phyloP scores from a whole-genome alignment of 2,113 vertebrate species.

The Amblyopsis rosae region DNA sequence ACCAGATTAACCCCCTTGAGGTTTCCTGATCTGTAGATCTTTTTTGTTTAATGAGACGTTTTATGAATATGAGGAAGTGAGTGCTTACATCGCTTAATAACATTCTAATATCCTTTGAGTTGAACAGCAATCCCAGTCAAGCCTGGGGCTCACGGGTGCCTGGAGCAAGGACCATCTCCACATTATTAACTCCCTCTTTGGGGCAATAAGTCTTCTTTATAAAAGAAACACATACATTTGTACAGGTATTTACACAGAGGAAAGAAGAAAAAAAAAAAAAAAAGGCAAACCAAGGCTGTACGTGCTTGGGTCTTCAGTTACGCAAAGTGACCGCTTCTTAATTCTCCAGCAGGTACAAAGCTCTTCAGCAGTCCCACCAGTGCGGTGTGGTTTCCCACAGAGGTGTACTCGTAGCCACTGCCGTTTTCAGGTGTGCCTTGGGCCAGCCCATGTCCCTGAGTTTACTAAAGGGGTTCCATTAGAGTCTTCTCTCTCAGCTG shows the following conservation, averaged over 20 bases:
- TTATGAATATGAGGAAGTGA: background rate
- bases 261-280: background rate
- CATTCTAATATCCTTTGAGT: conserved; percentile 2
- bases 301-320: conserved; percentile 52
- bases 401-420: conserved; percentile 28
- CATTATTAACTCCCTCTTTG: conserved; percentile 66
- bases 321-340: conserved; percentile 35
- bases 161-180: conserved; percentile 35
- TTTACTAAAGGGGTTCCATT: conserved; percentile 33
- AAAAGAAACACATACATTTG: conserved; percentile 77
- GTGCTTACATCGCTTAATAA: background rate
- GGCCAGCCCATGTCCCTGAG: conserved; percentile 70
- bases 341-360: conserved; percentile 50
- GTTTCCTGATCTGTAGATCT: background rate
- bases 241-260: conserved; percentile 72
- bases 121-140: conserved; percentile 1
- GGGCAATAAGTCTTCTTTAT: conserved; percentile 81
- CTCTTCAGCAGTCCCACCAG: conserved; percentile 19
- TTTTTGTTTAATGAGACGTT: background rate
- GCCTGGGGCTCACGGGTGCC: conserved; percentile 20
- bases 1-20: background rate
- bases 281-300: conserved; percentile 58
- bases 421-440: conserved; percentile 57
- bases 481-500: conserved; percentile 68
- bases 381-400: conserved; percentile 9